phyloP scores from a whole-genome alignment of 2,113 vertebrate genomes.

The Chloropsis hardwickii region DNA sequence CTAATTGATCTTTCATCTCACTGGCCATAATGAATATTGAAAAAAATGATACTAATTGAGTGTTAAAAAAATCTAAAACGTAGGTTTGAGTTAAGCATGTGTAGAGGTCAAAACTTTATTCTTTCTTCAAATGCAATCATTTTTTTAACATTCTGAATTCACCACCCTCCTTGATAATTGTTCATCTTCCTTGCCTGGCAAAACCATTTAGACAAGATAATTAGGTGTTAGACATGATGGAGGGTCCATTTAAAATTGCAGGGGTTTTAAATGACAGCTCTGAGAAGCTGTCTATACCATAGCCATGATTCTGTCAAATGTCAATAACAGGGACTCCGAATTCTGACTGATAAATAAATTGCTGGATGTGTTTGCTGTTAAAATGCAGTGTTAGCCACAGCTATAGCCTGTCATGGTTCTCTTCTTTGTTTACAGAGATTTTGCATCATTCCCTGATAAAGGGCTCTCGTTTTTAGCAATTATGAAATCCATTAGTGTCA shows the following conservation, averaged over 20 bases:
- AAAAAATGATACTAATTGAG: background rate
- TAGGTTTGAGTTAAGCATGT: background rate
- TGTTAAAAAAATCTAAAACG: background rate
- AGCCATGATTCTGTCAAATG: constrained; percentile 1
- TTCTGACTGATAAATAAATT: constrained; percentile 29
- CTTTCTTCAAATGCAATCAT: background rate
- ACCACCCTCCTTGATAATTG: background rate
- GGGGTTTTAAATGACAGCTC: background rate
- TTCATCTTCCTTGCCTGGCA: background rate
- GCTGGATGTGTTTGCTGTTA: background rate
- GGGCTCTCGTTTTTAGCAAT: background rate
- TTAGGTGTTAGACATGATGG: background rate
- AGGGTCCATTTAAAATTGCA: background rate
- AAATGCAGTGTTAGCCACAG: background rate
- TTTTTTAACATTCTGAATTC: background rate
- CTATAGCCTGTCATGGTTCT: background rate
- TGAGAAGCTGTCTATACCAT: background rate
- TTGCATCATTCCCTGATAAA: background rate
- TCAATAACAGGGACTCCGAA: background rate
- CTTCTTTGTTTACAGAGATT: constrained; percentile 9
- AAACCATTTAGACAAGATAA: background rate
- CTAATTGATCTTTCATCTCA: background rate
- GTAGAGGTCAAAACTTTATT: background rate
- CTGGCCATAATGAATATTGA: background rate
- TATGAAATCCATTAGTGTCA: constrained; percentile 34